phyloP scores from a whole-genome alignment of 2,888 invertebrate species.

The Hemistola chrysoprasaria region DNA sequence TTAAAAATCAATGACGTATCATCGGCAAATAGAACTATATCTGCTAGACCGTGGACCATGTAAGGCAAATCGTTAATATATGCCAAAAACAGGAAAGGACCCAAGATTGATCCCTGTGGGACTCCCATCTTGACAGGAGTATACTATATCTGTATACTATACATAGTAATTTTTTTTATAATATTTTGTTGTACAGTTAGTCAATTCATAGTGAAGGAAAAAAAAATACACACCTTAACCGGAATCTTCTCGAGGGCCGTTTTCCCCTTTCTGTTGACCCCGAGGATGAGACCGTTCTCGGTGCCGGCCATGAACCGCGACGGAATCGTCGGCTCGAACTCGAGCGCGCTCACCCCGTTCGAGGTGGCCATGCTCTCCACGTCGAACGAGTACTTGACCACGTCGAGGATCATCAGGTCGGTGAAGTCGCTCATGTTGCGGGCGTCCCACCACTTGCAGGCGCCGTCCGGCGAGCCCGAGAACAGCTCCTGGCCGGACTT shows the following conservation, averaged over 20 bases:
- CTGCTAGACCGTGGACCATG: no score
- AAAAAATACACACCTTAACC: slow-evolving; percentile 77
- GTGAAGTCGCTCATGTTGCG: slow-evolving; percentile 84
- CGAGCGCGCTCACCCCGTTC: slow-evolving; percentile 83
- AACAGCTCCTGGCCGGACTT: slow-evolving; percentile 97
- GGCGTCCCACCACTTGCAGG: slow-evolving; percentile 91
- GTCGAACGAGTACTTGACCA: slow-evolving; percentile 78
- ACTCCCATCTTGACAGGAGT: no score
- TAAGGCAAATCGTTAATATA: no score
- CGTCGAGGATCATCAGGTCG: slow-evolving; percentile 85
- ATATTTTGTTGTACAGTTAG: no score
- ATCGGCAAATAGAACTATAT: no score
- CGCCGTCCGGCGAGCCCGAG: slow-evolving; percentile 94
- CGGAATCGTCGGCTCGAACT: slow-evolving; percentile 88
- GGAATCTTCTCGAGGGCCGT: slow-evolving; percentile 84
- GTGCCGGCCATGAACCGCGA: slow-evolving; percentile 88
- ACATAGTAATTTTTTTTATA: no score
- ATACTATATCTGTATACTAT: no score
- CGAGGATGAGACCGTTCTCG: slow-evolving; percentile 84
- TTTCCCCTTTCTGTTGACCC: slow-evolving; percentile 88
- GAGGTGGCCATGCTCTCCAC: slow-evolving; percentile 76
- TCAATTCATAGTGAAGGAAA: no score
- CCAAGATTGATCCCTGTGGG: no score
- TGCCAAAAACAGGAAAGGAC: no score
- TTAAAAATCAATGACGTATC: no score